Conservation (phyloP, 2,113 vertebrate genomes). For the Orcinus orca region DNA sequence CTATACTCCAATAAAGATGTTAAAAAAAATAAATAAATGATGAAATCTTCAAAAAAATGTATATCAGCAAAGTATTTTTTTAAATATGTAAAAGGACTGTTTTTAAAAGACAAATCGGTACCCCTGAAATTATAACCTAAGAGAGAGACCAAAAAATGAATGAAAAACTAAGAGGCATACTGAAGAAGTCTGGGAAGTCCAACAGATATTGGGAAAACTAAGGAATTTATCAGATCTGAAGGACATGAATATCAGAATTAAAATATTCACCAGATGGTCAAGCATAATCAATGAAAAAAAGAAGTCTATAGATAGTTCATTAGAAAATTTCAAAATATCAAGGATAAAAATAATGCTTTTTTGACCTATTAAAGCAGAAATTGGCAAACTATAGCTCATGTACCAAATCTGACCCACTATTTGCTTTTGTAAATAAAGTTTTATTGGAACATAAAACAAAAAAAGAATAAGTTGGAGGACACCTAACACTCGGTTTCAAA, state of each 20-base stretch:
- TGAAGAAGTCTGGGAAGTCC: background rate
- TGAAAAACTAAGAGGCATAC: background rate
- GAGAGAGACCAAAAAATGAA: background rate
- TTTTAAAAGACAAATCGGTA: background rate
- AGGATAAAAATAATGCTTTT: background rate
- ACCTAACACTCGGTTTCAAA: background rate
- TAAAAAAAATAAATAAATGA: too few species aligned
- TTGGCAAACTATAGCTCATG: background rate
- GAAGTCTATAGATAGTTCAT: background rate
- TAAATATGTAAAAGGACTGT: background rate
- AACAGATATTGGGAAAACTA: background rate
- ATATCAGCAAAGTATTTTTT: background rate
- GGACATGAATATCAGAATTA: background rate
- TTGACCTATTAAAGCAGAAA: background rate
- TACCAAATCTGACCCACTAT: background rate
- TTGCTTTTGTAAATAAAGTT: constrained; percentile 37
- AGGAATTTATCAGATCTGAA: background rate
- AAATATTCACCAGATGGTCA: background rate
- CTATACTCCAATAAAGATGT: too few species aligned
- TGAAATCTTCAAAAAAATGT: background rate
- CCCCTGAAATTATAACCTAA: background rate
- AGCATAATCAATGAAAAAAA: background rate
- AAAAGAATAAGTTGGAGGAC: background rate
- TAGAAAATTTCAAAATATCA: background rate
- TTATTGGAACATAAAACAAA: background rate